Evolutionary conservation across 2,888 invertebrate genomes (phyloP), one percentile per base, ranked within the genome.

Genomic region (Acrobasis consociella): DNA sequence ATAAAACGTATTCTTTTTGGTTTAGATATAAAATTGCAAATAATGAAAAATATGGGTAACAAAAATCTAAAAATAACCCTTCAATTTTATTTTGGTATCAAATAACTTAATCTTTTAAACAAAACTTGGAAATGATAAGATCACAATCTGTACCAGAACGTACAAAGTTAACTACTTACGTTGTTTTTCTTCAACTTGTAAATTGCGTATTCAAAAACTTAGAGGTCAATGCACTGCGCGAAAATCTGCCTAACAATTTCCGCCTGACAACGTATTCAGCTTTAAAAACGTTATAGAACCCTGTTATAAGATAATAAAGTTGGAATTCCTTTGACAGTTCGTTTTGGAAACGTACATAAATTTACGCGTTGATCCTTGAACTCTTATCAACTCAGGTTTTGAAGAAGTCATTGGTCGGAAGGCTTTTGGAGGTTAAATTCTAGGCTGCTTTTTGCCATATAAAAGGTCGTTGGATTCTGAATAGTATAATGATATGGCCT

Each of bases 331-430:
- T 15, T 22, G n/a, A 15, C 9, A 11, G 42, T 64, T 62, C 55
- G 65, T 65, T 65, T 62, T 70, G 68, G 67, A 62, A 53, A 50
- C 65, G 70, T 69, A 73, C 72, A 69, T 71, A 63, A 61, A 65
- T 60, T n/a, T 64, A 60, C 68, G 70, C 2, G 31, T 31, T 74
- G 72, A 77, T 75, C 77, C 74, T 76, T 78, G 76, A 76, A 76
- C 74, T 72, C 63, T 62, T 55, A 71, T 72, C 71, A 74, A 77
- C 69, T 73, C 70, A 77, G 75, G 74, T 73, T 70, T 74, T 78
- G 71, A 22, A 65, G 68, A 67, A 76, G 82, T 82, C 82, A 81
- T 77, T 72, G 80, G 67, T 80, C 82, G 72, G 69, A 74, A 67
- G 71, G 62, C 51, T 50, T 46, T 70, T 74, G 68, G 68, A 77